Evolutionary conservation across 1,140 invertebrate species (phyloP).

Genomic region (Diploscapter pachys): DNA sequence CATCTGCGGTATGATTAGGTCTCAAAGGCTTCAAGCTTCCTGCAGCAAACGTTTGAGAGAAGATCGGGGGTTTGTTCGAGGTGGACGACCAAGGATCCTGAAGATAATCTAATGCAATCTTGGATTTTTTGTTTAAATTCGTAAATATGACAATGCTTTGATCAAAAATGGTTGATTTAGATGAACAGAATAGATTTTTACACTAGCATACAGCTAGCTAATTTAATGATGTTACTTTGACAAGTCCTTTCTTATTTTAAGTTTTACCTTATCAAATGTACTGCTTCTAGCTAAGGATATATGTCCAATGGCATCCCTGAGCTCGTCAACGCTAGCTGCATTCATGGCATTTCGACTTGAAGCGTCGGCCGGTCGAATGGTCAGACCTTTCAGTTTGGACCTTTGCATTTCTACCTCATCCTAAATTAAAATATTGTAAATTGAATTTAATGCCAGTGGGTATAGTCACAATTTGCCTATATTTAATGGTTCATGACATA

Average conservation of each 20-base stretch:
- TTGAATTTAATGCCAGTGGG: too few relatives aligned
- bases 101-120: not conserved
- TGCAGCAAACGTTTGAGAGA: constrained; percentile 50
- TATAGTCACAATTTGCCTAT: too few relatives aligned
- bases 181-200: not conserved
- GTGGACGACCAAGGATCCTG: constrained; percentile 53
- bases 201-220: not conserved
- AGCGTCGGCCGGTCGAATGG: constrained; percentile 51
- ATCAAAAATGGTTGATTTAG: too few relatives aligned
- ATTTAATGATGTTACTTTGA: not conserved
- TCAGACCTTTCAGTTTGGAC: constrained; percentile 50
- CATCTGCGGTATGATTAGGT: constrained; percentile 22
- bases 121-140: not conserved
- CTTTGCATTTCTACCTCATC: constrained; percentile 48
- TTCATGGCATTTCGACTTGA: constrained; percentile 38
- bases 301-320: constrained; percentile 51
- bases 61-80: constrained; percentile 27
- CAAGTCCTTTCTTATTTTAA: not conserved
- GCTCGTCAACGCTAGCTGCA: constrained; percentile 51
- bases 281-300: constrained; percentile 44
- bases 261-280: constrained; percentile 52
- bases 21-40: constrained; percentile 21
- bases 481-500: too few relatives aligned
- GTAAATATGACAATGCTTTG: not conserved
- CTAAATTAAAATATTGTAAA: constrained; percentile 23